phyloP scores from a whole-genome alignment of 2,113 vertebrate species.

The Nipponia nippon region DNA sequence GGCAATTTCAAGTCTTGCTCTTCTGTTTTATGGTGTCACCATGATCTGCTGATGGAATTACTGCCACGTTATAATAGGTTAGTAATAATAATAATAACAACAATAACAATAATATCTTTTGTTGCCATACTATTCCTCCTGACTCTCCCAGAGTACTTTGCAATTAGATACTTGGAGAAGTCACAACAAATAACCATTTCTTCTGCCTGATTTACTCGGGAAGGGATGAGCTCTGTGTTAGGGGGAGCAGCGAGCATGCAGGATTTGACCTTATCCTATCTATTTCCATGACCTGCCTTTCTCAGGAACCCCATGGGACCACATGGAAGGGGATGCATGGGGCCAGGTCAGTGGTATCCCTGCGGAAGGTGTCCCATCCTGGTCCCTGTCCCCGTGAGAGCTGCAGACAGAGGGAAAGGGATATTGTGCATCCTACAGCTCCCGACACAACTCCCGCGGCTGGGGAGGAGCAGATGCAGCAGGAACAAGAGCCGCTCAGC shows the following conservation, averaged over 20 bases:
- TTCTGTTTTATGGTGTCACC: conserved; percentile 29
- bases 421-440: neutral
- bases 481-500: neutral
- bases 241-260: accelerated
- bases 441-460: neutral
- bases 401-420: neutral
- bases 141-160: neutral
- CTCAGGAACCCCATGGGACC: accelerated
- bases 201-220: neutral
- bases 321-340: accelerated
- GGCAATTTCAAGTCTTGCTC: neutral
- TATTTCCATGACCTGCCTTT: neutral
- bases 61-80: neutral
- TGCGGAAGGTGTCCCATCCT: accelerated
- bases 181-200: neutral
- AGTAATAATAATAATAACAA: conserved; percentile 1
- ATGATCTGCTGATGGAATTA: conserved; percentile 14
- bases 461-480: neutral
- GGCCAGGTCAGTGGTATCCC: accelerated
- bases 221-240: neutral
- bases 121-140: neutral
- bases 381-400: neutral
- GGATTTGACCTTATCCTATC: neutral
- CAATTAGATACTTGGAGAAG: neutral
- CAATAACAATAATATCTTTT: neutral